Evolutionary conservation across 2,113 vertebrate species (phyloP).

Genomic region (Engystomops pustulosus): DNA sequence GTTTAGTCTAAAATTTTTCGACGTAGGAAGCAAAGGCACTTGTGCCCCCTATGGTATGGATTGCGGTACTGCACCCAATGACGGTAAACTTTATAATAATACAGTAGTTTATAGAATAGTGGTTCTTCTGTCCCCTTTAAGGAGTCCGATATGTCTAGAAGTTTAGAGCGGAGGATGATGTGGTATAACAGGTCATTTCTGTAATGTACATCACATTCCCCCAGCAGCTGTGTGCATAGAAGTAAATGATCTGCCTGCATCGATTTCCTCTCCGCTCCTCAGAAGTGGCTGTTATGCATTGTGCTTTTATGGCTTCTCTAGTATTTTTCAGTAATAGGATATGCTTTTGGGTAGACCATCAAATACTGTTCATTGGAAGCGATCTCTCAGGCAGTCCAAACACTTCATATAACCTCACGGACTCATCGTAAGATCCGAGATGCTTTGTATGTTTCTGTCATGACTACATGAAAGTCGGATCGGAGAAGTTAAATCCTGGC

Average conservation of each 20-base stretch:
- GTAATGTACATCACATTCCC: constrained; percentile 34
- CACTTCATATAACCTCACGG: constrained; percentile 25
- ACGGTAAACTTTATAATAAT: neutral
- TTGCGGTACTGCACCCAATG: neutral
- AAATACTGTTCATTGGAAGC: constrained; percentile 29
- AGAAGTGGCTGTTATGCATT: constrained; percentile 39
- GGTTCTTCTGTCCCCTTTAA: neutral
- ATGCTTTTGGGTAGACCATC: constrained; percentile 48
- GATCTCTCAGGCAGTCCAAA: constrained; percentile 29
- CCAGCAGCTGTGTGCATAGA: constrained; percentile 36
- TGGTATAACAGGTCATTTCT: constrained; percentile 19
- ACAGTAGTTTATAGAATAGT: neutral
- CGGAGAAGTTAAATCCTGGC: neutral
- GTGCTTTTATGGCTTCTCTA: constrained; percentile 30
- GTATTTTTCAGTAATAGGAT: constrained; percentile 42
- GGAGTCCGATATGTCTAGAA: neutral
- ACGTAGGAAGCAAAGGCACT: neutral
- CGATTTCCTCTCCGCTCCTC: constrained; percentile 30
- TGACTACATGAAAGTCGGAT: constrained; percentile 17
- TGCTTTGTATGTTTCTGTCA: constrained; percentile 24
- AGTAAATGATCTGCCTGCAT: constrained; percentile 47
- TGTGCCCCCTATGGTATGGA: neutral
- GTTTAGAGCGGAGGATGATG: neutral
- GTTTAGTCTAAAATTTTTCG: constrained; percentile 15
- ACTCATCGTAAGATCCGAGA: neutral